Conservation (phyloP, 2,113 vertebrate species). For the Ia io region DNA sequence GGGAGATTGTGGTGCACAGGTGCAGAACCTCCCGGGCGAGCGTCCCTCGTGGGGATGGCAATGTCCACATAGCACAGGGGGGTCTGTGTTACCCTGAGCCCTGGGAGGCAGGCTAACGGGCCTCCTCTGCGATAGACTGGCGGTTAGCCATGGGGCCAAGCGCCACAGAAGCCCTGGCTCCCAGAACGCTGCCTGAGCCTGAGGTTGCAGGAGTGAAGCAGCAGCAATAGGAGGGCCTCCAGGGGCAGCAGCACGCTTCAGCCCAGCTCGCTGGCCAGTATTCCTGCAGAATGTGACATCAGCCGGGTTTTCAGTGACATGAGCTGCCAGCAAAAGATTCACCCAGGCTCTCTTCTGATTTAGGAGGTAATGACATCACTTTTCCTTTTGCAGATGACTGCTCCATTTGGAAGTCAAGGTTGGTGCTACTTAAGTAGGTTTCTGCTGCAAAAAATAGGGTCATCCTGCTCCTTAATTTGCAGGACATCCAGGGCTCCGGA, state of each 20-base stretch:
- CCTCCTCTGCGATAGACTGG: not conserved
- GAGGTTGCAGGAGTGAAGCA: not conserved
- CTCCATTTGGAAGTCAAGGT: not conserved
- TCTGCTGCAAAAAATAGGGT: not conserved
- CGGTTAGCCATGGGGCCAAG: not conserved
- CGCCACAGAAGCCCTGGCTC: rapidly evolving
- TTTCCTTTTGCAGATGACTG: not conserved
- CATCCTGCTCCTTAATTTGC: not conserved
- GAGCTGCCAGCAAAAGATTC: not conserved
- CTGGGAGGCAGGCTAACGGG: not conserved
- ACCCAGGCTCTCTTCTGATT: not conserved
- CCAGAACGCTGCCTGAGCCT: not conserved
- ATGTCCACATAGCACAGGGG: rapidly evolving
- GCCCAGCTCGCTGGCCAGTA: not conserved
- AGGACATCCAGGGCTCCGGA: not conserved
- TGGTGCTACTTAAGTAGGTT: not conserved
- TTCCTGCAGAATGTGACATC: not conserved
- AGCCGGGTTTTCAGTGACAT: not conserved
- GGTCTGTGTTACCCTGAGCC: not conserved
- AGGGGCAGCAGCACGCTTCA: not conserved
- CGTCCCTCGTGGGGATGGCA: rapidly evolving
- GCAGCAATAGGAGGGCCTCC: not conserved
- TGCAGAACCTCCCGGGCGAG: not conserved
- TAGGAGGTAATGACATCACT: not conserved
- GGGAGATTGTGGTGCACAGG: too few relatives aligned